A percentile compares a stretch with the other conserved stretches of the same genome.
These are phyloP conservation scores for Ametastegia equiseti DNA, from an alignment of 2,888 invertebrate genomes.

Conservation along the genomic window DNA sequence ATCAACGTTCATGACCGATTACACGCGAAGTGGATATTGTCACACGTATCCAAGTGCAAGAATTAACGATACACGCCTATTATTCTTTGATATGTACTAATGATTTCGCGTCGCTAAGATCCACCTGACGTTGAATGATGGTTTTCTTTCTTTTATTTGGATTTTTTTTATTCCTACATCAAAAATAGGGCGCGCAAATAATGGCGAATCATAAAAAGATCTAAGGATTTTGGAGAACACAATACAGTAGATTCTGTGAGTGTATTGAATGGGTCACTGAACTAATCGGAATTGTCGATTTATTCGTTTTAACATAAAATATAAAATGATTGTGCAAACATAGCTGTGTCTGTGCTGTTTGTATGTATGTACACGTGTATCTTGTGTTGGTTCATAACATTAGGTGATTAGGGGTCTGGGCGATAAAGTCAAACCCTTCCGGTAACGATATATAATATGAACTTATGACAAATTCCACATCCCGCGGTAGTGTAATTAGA, in stretches of 20 bases:
- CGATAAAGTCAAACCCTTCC: not conserved
- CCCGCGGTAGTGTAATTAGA: conserved; percentile 17
- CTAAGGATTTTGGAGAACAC: too few relatives aligned
- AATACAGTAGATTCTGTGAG: too few relatives aligned
- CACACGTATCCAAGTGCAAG: not conserved
- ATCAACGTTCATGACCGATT: not conserved
- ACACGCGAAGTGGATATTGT: not conserved
- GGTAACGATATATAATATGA: not conserved
- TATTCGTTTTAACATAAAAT: not conserved
- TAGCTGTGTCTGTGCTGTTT: not conserved
- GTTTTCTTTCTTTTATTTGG: too few relatives aligned
- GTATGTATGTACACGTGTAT: not conserved
- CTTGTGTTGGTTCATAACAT: not conserved
- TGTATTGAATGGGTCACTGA: not conserved
- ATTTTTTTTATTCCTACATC: too few relatives aligned
- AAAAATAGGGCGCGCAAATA: too few relatives aligned
- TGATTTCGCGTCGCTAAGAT: too few relatives aligned
- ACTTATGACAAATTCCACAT: not conserved
- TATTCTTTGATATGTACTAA: not conserved
- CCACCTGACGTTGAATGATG: too few relatives aligned
- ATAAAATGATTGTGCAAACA: not conserved
- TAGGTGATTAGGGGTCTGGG: not conserved
- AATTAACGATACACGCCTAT: not conserved
- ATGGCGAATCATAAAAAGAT: too few relatives aligned
- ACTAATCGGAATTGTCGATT: not conserved